Evolutionary conservation across 2,113 vertebrate species (phyloP).

Genomic region (Chamaetylas fuelleborni): DNA sequence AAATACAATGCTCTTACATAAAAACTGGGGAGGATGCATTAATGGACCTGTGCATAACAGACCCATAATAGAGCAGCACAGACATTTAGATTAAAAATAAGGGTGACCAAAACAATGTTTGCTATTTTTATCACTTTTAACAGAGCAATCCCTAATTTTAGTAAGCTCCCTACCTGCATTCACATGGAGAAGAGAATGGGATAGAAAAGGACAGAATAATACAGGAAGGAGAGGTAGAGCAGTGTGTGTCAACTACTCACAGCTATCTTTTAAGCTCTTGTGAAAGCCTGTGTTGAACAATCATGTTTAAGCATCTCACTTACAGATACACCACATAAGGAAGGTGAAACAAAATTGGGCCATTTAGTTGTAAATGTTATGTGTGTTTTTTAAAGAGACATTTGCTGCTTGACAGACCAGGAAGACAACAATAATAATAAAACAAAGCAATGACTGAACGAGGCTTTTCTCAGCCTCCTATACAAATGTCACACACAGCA

Average conservation of each 20-base stretch:
- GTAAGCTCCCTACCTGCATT: slow-evolving; percentile 19
- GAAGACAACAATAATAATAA: neutral
- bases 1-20: slow-evolving; percentile 37
- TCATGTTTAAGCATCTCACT: neutral
- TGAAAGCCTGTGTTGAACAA: neutral
- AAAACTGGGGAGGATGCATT: slow-evolving; percentile 59
- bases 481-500: slow-evolving; percentile 5
- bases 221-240: neutral
- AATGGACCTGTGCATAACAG: slow-evolving; percentile 33
- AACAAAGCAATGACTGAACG: neutral
- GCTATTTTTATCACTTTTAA: slow-evolving; percentile 43
- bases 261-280: neutral
- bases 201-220: neutral
- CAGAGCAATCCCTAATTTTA: slow-evolving; percentile 24
- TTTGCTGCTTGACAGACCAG: neutral
- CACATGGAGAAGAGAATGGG: slow-evolving; percentile 13
- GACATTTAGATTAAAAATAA: slow-evolving; percentile 44
- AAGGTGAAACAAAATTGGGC: neutral
- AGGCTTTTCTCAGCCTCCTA: neutral
- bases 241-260: neutral
- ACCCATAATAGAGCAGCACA: slow-evolving; percentile 34
- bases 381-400: neutral
- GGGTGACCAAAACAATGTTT: neutral
- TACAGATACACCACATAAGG: neutral
- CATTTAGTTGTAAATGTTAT: neutral